phyloP scores from a whole-genome alignment of 2,113 vertebrate genomes.

The Tapirus terrestris region DNA sequence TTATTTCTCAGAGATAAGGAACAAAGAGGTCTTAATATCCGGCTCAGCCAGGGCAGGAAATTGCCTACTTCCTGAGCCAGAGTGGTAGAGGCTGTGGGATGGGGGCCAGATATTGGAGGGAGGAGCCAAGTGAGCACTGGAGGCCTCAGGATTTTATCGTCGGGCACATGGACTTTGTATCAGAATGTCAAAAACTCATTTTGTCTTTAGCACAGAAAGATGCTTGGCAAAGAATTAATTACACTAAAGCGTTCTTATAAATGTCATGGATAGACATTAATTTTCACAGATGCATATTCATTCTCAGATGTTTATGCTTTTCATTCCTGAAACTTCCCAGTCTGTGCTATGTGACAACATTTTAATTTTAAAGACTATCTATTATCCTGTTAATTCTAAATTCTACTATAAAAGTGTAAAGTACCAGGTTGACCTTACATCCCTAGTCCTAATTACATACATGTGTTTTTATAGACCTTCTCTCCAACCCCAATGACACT shows the following conservation, averaged over 20 bases:
- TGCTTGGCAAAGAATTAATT: conserved; percentile 62
- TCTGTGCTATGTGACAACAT: conserved; percentile 25
- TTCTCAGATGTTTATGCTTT: conserved; percentile 49
- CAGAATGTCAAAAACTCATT: conserved; percentile 67
- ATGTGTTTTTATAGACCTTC: conserved; percentile 63
- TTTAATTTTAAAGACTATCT: conserved; percentile 79
- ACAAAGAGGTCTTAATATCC: conserved; percentile 84
- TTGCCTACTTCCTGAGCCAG: conserved; percentile 81
- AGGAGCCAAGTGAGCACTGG: conserved; percentile 51
- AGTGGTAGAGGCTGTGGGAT: conserved; percentile 74
- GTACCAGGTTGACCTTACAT: conserved; percentile 66
- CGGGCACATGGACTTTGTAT: conserved; percentile 72
- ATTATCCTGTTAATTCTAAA: conserved; percentile 76
- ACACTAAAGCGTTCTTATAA: conserved; percentile 61
- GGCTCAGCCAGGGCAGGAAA: conserved; percentile 81
- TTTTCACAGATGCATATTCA: conserved; percentile 42
- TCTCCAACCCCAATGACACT: conserved; percentile 12
- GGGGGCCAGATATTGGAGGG: conserved; percentile 75
- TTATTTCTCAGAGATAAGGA: conserved; percentile 84
- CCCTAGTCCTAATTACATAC: conserved; percentile 69
- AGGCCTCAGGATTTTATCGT: conserved; percentile 63
- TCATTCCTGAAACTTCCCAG: not conserved
- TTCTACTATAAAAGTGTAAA: conserved; percentile 72
- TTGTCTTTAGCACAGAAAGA: conserved; percentile 57
- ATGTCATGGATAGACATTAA: conserved; percentile 43